A percentile compares a stretch with the other conserved stretches of the same genome.
Conservation (phyloP, 2,797 vertebrate genomes). For the Coccyzus lansbergi region DNA sequence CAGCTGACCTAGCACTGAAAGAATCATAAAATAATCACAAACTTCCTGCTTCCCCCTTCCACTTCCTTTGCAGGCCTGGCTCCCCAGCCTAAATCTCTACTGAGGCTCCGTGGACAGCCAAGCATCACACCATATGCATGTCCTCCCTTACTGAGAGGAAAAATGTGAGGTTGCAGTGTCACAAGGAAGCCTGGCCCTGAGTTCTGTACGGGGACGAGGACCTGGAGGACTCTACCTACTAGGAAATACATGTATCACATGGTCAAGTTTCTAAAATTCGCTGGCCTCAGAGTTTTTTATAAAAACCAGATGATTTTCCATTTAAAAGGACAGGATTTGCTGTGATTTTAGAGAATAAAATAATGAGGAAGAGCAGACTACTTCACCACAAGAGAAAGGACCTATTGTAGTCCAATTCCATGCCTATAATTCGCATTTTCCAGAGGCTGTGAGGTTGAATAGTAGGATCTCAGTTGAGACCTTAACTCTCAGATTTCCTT, state of each 20-base stretch:
- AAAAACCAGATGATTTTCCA: conserved; percentile 4
- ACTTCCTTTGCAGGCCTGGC: neutral
- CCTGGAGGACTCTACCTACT: neutral
- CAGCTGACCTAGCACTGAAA: neutral
- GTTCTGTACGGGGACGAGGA: neutral
- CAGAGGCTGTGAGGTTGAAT: neutral
- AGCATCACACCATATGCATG: rapidly evolving
- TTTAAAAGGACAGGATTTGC: neutral
- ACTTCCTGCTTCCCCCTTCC: conserved; percentile 18
- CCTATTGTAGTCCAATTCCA: conserved; percentile 32
- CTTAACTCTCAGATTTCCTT: neutral
- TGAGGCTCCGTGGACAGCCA: neutral
- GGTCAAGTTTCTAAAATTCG: neutral
- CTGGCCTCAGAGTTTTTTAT: neutral
- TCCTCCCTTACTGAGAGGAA: neutral
- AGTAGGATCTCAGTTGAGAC: neutral
- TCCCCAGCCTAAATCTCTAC: neutral
- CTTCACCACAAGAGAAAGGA: neutral
- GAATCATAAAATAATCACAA: neutral
- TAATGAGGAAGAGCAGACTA: neutral
- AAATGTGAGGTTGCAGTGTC: neutral
- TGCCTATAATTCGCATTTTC: conserved; percentile 18
- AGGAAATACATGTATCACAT: neutral
- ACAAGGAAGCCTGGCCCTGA: neutral
- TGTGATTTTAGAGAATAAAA: neutral